These are phyloP conservation scores for Ethmia dodecea DNA, from an alignment of 2,888 invertebrate genomes.

Conservation along the genomic window DNA sequence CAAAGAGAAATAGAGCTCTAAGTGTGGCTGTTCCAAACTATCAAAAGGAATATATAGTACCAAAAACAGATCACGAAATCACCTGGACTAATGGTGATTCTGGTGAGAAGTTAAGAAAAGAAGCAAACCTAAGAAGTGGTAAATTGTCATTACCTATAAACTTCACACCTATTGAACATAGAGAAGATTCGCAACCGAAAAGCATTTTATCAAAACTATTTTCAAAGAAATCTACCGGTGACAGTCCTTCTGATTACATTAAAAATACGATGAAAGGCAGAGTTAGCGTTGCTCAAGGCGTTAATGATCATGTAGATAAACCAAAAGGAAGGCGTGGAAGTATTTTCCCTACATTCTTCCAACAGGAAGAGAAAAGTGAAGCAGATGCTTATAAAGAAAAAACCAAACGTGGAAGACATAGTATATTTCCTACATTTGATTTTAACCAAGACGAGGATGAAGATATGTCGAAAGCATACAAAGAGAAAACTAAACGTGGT, in stretches of 20 bases:
- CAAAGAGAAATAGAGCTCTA: conserved; percentile 77
- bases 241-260: conserved; percentile 50
- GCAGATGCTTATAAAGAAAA: conserved; percentile 41
- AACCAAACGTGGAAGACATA: conserved; percentile 24
- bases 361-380: conserved; percentile 42
- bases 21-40: conserved; percentile 77
- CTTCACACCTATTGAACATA: conserved; percentile 22
- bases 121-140: conserved; percentile 60
- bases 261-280: conserved; percentile 56
- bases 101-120: conserved; percentile 76
- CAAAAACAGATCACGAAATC: conserved; percentile 68
- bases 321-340: conserved; percentile 51
- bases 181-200: conserved; percentile 34
- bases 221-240: conserved; percentile 46
- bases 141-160: conserved; percentile 58
- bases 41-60: conserved; percentile 54
- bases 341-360: conserved; percentile 52
- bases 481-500: conserved; percentile 57
- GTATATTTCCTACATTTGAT: conserved; percentile 41
- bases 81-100: conserved; percentile 85
- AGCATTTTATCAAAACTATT: conserved; percentile 50
- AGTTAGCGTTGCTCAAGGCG: conserved; percentile 41
- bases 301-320: conserved; percentile 34
- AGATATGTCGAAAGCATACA: conserved; percentile 35
- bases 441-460: conserved; percentile 35